Evolutionary conservation across 2,797 vertebrate species (phyloP), one percentile per base, ranked within the genome.

Genomic region (Cetoscarus ocellatus): DNA sequence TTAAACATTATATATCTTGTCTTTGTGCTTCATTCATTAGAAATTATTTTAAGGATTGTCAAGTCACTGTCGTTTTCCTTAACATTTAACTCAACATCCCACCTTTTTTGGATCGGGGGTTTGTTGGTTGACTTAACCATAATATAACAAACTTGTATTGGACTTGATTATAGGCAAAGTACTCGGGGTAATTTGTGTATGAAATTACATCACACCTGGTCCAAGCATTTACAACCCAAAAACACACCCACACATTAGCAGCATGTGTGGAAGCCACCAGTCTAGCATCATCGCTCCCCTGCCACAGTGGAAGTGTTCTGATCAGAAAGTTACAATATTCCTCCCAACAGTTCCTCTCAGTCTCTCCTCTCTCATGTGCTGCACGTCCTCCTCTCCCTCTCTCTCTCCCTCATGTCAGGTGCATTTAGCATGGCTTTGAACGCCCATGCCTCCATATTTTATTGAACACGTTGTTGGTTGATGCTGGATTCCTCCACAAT

Each of bases 351-450:
- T 79, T 82, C 66, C 66, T 64, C 67, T 78, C 49, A 19, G 45
- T 62, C 57, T 84, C 71, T 70, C 63, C 50, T 65, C 52, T 67
- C 72, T 73, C 85, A 85, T 88, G 86, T 85, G 79, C 85, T 68
- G 77, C 90, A 83, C 78, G 73, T 86, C 87, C 89, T 40, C 35
- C 79, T 80, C 73, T 67, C 50, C 10, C 44, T 70, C 27, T 68
- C 79, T 80, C 83, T 78, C 86, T 78, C 77, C 77, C 74, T 27
- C 70, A 79, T 59, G 90, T 91, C 92, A 91, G 92, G 88, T 90
- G 84, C 92, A 36, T 94, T 94, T 94, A 94, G 86, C 91, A 93
- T 90, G 91, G 87, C 93, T 95, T 95, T 95, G 94, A 94, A 94
- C 84, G 70, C 82, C 38, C 79, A 75, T 64, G 78, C 61, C 79